These are phyloP conservation scores for Polydrusus tereticollis DNA, from an alignment of 2,888 invertebrate species.

Conservation along the genomic window DNA sequence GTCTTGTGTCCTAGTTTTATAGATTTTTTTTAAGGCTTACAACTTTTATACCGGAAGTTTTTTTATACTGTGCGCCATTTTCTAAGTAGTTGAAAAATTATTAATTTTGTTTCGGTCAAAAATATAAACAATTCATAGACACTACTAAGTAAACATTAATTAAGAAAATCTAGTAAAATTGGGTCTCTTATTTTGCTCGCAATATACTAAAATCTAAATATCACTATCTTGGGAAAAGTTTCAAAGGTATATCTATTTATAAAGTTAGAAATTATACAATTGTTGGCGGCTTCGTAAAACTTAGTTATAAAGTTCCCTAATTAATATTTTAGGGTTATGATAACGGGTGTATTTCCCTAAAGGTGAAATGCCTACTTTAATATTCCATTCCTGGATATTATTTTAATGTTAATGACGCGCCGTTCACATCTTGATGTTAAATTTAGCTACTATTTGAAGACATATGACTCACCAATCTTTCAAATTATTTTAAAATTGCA, in stretches of 20 bases:
- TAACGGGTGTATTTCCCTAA: slow-evolving; percentile 10
- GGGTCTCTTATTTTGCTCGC: neutral
- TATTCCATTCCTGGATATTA: slow-evolving; percentile 10
- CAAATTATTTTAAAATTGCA: neutral
- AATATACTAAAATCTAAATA: neutral
- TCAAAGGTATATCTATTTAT: slow-evolving; percentile 9
- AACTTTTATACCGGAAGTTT: too few relatives aligned
- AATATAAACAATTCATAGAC: too few relatives aligned
- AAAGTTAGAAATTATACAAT: slow-evolving; percentile 19
- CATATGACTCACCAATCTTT: slow-evolving; percentile 1
- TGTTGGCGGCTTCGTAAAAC: slow-evolving; percentile 13
- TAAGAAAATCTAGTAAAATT: neutral
- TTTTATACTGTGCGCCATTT: too few relatives aligned
- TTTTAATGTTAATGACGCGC: slow-evolving; percentile 5
- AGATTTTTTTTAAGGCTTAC: too few relatives aligned
- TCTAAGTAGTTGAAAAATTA: too few relatives aligned
- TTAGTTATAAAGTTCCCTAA: slow-evolving; percentile 15
- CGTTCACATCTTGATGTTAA: neutral
- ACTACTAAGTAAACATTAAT: neutral
- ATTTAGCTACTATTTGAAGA: neutral
- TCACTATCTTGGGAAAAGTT: slow-evolving; percentile 4
- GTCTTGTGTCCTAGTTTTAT: too few relatives aligned
- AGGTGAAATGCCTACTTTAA: slow-evolving; percentile 10
- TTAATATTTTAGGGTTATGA: slow-evolving; percentile 19
- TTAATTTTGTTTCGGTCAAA: too few relatives aligned